phyloP scores from a whole-genome alignment of 2,113 vertebrate genomes.

The Uria aalge region DNA sequence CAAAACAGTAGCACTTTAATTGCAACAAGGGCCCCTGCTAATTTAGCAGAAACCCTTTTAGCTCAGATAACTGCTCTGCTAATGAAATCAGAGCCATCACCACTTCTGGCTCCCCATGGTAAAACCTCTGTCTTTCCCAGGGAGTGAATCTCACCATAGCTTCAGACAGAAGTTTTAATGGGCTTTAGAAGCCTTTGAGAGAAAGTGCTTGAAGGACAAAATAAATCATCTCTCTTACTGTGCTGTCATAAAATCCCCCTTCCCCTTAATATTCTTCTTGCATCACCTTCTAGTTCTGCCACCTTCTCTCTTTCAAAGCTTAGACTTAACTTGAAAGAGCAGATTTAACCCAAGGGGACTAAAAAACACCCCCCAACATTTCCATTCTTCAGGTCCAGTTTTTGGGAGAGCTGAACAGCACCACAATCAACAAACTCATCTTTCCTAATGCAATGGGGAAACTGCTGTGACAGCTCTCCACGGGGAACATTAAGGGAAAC shows the following conservation, averaged over 20 bases:
- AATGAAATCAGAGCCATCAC: conserved; percentile 31
- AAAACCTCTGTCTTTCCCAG: conserved; percentile 30
- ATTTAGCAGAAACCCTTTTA: conserved; percentile 29
- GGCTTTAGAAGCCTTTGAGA: conserved; percentile 11
- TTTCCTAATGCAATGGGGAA: not conserved
- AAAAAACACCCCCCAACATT: not conserved
- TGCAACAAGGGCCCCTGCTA: not conserved
- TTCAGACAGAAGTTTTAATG: conserved; percentile 28
- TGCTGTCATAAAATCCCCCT: conserved; percentile 29
- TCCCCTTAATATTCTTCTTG: conserved; percentile 19
- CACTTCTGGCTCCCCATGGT: not conserved
- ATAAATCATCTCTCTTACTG: conserved; percentile 13
- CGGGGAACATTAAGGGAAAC: fast-evolving
- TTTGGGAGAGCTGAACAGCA: not conserved
- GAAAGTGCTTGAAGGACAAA: conserved; percentile 24
- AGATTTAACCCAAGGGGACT: not conserved
- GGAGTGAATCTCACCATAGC: not conserved
- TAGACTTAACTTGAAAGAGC: not conserved
- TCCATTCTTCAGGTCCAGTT: not conserved
- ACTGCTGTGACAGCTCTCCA: not conserved
- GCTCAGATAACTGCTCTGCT: conserved; percentile 35
- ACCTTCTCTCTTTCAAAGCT: not conserved
- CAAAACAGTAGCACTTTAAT: conserved; percentile 8
- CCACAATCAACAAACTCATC: not conserved
- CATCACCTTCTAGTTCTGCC: not conserved